These are phyloP conservation scores for Lycodopsis pacificus DNA, from an alignment of 2,797 vertebrate species.

Conservation along the genomic window DNA sequence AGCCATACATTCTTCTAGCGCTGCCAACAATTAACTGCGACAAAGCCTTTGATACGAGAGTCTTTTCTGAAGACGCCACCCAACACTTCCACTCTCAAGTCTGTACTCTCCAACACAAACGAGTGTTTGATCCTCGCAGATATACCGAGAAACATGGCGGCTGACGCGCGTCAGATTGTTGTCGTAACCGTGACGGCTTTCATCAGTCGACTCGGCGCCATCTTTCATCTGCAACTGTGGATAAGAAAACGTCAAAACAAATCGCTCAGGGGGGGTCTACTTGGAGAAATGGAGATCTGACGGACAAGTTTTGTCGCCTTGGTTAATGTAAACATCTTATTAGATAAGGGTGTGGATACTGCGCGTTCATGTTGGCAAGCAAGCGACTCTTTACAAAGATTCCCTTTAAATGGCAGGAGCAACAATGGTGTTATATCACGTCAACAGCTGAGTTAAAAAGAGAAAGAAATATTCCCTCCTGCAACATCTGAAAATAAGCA, in stretches of 20 bases:
- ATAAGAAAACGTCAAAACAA: conserved; percentile 59
- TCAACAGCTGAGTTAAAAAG: background rate
- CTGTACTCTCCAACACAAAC: conserved; percentile 46
- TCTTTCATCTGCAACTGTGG: conserved; percentile 64
- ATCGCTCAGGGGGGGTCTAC: conserved; percentile 39
- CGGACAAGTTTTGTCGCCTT: conserved; percentile 45
- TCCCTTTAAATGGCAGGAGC: background rate
- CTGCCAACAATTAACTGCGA: conserved; percentile 44
- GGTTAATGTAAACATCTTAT: conserved; percentile 42
- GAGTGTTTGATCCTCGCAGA: conserved; percentile 50
- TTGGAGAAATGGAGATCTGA: conserved; percentile 41
- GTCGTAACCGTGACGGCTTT: conserved; percentile 55
- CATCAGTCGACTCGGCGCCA: conserved; percentile 50
- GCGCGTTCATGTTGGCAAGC: background rate
- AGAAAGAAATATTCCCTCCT: background rate
- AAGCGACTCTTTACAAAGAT: background rate
- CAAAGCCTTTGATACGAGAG: conserved; percentile 43
- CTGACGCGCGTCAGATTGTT: conserved; percentile 53
- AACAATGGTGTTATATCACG: conserved; percentile 13
- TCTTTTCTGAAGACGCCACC: conserved; percentile 24
- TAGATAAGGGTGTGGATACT: background rate
- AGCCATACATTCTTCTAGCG: conserved; percentile 20
- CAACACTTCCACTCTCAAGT: conserved; percentile 18
- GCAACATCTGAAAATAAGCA: conserved; percentile 13
- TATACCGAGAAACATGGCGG: conserved; percentile 65